Evolutionary conservation across 2,797 vertebrate genomes (phyloP), one percentile per base, ranked within the genome.

Genomic region (Protosalanx chinensis): DNA sequence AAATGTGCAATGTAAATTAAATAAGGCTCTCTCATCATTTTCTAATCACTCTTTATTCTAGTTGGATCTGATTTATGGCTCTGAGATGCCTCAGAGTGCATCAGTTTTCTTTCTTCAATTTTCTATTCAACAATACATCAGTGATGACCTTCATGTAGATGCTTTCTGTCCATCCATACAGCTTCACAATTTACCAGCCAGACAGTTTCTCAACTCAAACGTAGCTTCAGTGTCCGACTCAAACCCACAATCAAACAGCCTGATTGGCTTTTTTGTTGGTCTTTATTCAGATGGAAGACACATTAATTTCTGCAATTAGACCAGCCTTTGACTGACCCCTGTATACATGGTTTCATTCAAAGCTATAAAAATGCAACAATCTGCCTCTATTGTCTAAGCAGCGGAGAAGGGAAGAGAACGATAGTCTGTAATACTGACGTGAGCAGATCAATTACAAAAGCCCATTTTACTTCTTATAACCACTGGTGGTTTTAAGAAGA

Each of bases 321-420:
- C 70, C 64, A 59, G 57, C 58, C 27, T 77, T 77, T 64, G 57
- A 23, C 63, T 73, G 66, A 67, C 72, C 72, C 70, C 16, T 73
- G 57, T 49, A 75, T 56, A 46, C 41, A 46, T 46, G 41, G 70
- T 56, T 72, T 53, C 75, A 76, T 82, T 72, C 67, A 72, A 57
- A 37, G 53, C 71, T 49, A 67, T 80, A 62, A 67, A 77, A 75
- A 65, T 41, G n/a, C 64, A 70, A 66, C 64, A 72, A 63, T 84
- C 83, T 79, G n/a, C 75, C 74, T 67, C 70, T 72, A 76, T 79
- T 81, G 63, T 81, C 73, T 53, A 65, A 76, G 63, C 71, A 68
- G 51, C 66, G 59, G 56, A 72, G 59, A 32, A 68, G 73, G 75
- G 76, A 64, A 63, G 68, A 77, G 64, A 46, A 79, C 35, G 5